These are phyloP conservation scores for Calidris pugnax DNA, from an alignment of 2,113 vertebrate species.

Conservation along the genomic window DNA sequence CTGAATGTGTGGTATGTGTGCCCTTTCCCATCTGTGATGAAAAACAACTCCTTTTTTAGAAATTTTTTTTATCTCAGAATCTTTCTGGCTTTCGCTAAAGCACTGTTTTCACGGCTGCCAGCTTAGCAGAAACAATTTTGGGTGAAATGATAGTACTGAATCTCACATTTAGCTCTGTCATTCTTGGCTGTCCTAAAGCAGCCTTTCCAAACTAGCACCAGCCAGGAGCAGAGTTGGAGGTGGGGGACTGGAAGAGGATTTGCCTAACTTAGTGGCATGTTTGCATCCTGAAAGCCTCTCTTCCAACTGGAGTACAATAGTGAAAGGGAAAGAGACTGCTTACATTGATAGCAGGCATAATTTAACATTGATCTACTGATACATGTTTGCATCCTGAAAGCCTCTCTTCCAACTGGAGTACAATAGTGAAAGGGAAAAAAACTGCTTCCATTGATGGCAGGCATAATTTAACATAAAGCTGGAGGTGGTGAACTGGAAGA, in stretches of 20 bases:
- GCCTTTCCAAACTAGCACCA: background rate
- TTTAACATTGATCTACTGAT: no score
- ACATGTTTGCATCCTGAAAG: no score
- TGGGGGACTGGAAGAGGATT: background rate
- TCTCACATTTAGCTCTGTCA: background rate
- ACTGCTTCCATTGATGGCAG: no score
- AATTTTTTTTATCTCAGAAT: background rate
- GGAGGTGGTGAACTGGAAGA: background rate
- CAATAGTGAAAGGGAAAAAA: no score
- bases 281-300: background rate
- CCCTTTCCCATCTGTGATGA: background rate
- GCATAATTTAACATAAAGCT: no score
- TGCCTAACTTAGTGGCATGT: background rate
- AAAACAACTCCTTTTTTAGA: background rate
- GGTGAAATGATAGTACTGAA: background rate
- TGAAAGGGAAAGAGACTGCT: background rate
- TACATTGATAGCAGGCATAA: no score
- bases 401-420: no score
- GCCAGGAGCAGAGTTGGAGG: background rate
- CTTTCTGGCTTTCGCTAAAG: background rate
- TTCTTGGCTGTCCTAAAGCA: background rate
- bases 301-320: background rate
- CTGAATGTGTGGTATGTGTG: background rate
- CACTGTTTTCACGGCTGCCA: background rate
- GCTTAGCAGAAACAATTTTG: background rate